Evolutionary conservation across 2,113 vertebrate species (phyloP), one percentile per base, ranked within the genome.

Genomic region (Phylloscopus whistleri): DNA sequence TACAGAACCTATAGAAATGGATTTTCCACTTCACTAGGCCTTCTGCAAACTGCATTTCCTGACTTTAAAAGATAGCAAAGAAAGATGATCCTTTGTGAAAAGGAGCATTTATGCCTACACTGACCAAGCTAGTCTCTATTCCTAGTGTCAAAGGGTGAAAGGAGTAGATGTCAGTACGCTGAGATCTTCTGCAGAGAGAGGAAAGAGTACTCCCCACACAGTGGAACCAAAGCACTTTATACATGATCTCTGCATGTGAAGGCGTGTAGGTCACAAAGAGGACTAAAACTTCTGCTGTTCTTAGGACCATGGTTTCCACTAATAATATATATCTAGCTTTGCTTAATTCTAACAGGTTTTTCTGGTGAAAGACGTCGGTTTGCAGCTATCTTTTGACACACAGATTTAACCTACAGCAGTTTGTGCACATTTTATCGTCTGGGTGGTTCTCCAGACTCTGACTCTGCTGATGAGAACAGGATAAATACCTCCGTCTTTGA

Each of bases 1-100:
- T 84, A 53, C 48, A 68, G 52, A 59, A 90, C 48, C 33, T 84
- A 44, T 18, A 90, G 85, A 90, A 85, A 88, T 88, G 22, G 26
- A 86, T 96, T 95, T 97, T 93, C 52, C 63, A 84, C 70, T 94
- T 94, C 72, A 51, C 59, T 75, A 75, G 20, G 19, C 49, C 70
- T 77, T 69, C 68, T 49, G 52, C 60, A 63, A 77, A 78, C 39
- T 16, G 3, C 20, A 66, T 89, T 84, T 89, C 30, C 74, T 66
- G 58, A 81, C 66, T 92, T 90, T 51, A 52, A 93, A 76, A 90
- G 43, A 63, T 41, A 86, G 44, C 0, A 4, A 90, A 52, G 41
- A 72, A 76, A 94, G 75, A 70, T 83, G 16, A 44, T 69, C n/a
- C 23, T 79, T 82, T 80, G 28, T 73, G 66, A 77, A 93, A 92